Evolutionary conservation across 1,140 invertebrate species (phyloP).

Genomic region (Adelges cooleyi): DNA sequence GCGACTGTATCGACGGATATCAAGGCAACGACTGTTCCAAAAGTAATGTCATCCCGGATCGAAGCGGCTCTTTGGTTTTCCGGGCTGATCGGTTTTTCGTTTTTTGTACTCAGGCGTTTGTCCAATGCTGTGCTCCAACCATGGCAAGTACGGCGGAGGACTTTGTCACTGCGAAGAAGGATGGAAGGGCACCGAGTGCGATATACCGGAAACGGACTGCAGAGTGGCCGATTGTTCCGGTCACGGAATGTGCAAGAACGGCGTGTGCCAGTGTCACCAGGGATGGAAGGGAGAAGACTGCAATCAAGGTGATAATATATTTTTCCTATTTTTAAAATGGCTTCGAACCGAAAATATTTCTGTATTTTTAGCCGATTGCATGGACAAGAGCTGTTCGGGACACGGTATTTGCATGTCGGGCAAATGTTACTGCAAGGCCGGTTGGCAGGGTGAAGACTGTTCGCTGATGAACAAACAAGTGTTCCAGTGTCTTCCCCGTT

Average conservation of each 20-base stretch:
- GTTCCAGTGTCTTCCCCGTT: slow-evolving; percentile 76
- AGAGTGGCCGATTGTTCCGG: slow-evolving; percentile 85
- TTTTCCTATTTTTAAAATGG: no score
- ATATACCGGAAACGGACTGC: slow-evolving; percentile 80
- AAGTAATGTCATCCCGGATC: slow-evolving; percentile 61
- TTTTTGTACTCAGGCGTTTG: slow-evolving; percentile 62
- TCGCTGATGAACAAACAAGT: slow-evolving; percentile 74
- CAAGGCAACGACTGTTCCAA: slow-evolving; percentile 84
- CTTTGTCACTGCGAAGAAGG: slow-evolving; percentile 92
- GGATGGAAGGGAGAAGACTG: slow-evolving; percentile 82
- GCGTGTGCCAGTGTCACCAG: slow-evolving; percentile 75
- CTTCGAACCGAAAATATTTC: no score
- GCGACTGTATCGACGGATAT: slow-evolving; percentile 90
- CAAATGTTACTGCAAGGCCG: slow-evolving; percentile 85
- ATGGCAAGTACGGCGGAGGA: slow-evolving; percentile 90
- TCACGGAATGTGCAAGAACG: slow-evolving; percentile 77
- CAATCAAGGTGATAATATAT: slow-evolving; percentile 55
- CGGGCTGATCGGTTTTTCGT: no score
- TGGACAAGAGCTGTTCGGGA: slow-evolving; percentile 74
- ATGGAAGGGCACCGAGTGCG: slow-evolving; percentile 94
- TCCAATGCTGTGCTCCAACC: slow-evolving; percentile 89
- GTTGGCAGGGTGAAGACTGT: slow-evolving; percentile 88
- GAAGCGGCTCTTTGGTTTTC: not conserved
- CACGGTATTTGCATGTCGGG: slow-evolving; percentile 88
- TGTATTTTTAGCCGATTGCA: slow-evolving; percentile 58